These are phyloP conservation scores for Eurytemora carolleeae DNA, from an alignment of 1,140 invertebrate species.

Conservation along the genomic window DNA sequence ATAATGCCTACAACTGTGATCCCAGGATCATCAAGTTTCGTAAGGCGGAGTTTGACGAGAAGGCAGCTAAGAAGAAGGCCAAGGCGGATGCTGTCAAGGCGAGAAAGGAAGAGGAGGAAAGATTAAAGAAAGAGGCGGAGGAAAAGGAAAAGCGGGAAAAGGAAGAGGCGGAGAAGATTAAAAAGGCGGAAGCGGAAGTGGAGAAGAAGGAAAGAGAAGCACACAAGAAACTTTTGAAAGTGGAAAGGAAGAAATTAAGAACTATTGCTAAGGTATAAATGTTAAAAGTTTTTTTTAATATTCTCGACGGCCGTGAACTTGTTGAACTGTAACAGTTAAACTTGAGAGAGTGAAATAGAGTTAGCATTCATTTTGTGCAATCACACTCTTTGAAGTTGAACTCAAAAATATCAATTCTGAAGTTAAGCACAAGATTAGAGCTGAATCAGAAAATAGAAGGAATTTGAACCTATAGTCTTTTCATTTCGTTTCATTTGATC, in stretches of 20 bases:
- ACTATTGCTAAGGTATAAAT: neutral
- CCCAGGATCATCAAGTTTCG: slow-evolving; percentile 66
- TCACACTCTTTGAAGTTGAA: too few species aligned
- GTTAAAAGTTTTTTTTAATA: too few species aligned
- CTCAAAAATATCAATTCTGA: too few species aligned
- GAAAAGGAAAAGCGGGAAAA: slow-evolving; percentile 43
- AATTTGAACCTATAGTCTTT: too few species aligned
- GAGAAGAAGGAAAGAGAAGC: slow-evolving; percentile 67
- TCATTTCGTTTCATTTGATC: too few species aligned
- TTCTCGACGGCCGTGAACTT: too few species aligned
- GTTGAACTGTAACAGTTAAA: too few species aligned
- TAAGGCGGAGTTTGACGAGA: slow-evolving; percentile 78
- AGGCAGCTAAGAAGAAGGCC: slow-evolving; percentile 65
- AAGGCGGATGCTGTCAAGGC: slow-evolving; percentile 61
- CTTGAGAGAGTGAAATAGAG: too few species aligned
- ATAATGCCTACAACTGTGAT: slow-evolving; percentile 80
- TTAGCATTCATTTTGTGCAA: too few species aligned
- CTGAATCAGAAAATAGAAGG: too few species aligned
- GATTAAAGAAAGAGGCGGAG: slow-evolving; percentile 36
- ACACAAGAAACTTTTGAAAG: slow-evolving; percentile 57
- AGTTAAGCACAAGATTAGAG: too few species aligned
- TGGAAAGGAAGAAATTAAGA: slow-evolving; percentile 46
- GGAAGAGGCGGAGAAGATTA: slow-evolving; percentile 58
- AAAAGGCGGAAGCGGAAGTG: slow-evolving; percentile 51
- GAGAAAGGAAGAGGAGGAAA: slow-evolving; percentile 16